These are phyloP conservation scores for Sminthurides aquaticus DNA, from an alignment of 2,888 invertebrate genomes.

Conservation along the genomic window DNA sequence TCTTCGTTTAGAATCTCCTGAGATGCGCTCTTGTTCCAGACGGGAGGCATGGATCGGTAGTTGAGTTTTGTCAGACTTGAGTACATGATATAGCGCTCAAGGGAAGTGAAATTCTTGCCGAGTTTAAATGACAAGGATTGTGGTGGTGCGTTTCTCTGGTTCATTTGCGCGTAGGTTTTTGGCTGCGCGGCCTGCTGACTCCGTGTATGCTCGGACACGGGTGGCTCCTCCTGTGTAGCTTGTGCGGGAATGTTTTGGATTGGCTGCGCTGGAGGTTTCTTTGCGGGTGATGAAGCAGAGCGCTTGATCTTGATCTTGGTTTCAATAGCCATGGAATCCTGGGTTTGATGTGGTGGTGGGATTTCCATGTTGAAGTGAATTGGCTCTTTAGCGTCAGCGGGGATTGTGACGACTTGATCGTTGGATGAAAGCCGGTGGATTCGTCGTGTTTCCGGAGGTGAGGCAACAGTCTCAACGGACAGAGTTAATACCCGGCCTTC, in stretches of 20 bases:
- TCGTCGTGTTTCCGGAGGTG: background rate
- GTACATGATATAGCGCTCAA: constrained; percentile 25
- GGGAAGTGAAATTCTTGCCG: constrained; percentile 23
- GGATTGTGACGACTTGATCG: background rate
- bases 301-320: background rate
- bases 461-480: constrained; percentile 17
- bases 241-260: background rate
- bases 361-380: background rate
- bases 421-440: background rate
- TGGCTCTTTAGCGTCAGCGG: background rate
- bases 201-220: background rate
- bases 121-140: constrained; percentile 16
- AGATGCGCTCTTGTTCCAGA: constrained; percentile 1
- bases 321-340: background rate
- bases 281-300: background rate
- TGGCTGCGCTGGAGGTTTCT: constrained; percentile 2
- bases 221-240: background rate
- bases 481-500: constrained; percentile 18
- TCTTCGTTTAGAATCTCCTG: constrained; percentile 3
- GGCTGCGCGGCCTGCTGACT: background rate
- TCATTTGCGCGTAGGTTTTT: background rate
- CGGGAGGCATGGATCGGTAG: constrained; percentile 18
- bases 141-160: constrained; percentile 1
- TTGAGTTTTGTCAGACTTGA: constrained; percentile 22
- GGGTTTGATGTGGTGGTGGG: background rate